Evolutionary conservation across 2,113 vertebrate species (phyloP).

Genomic region (Trochalopteron elliotii): DNA sequence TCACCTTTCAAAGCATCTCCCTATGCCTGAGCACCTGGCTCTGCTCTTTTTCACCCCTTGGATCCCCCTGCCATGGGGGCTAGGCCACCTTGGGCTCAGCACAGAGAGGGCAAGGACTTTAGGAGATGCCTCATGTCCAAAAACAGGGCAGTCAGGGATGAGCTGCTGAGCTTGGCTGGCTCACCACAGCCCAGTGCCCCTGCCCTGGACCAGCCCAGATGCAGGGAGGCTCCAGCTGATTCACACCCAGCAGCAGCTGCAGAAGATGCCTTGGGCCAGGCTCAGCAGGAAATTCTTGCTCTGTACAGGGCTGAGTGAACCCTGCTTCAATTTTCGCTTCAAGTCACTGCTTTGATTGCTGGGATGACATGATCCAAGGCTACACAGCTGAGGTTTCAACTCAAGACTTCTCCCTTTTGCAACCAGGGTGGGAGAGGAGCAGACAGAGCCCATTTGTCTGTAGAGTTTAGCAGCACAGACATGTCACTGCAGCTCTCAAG

Average conservation of each 20-base stretch:
- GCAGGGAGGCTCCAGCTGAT: background rate
- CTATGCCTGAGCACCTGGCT: background rate
- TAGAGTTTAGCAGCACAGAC: background rate
- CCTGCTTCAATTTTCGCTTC: background rate
- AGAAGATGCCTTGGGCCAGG: background rate
- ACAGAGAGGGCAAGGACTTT: rapidly evolving
- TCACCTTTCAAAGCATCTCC: background rate
- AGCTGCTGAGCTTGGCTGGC: background rate
- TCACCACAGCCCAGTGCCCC: rapidly evolving
- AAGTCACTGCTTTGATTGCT: background rate
- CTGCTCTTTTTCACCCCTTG: background rate
- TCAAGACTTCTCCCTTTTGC: background rate
- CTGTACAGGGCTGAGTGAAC: background rate
- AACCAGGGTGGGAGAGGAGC: background rate
- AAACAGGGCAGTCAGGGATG: background rate
- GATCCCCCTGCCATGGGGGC: rapidly evolving
- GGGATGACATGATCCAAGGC: background rate
- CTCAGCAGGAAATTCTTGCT: constrained; percentile 31
- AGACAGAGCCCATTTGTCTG: background rate
- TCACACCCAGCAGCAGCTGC: background rate
- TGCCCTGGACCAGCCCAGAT: background rate
- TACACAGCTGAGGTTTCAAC: background rate
- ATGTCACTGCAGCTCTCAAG: rapidly evolving
- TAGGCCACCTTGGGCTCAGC: background rate
- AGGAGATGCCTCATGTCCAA: background rate